Evolutionary conservation across 2,113 vertebrate species (phyloP).

Genomic region (Hylia prasina): DNA sequence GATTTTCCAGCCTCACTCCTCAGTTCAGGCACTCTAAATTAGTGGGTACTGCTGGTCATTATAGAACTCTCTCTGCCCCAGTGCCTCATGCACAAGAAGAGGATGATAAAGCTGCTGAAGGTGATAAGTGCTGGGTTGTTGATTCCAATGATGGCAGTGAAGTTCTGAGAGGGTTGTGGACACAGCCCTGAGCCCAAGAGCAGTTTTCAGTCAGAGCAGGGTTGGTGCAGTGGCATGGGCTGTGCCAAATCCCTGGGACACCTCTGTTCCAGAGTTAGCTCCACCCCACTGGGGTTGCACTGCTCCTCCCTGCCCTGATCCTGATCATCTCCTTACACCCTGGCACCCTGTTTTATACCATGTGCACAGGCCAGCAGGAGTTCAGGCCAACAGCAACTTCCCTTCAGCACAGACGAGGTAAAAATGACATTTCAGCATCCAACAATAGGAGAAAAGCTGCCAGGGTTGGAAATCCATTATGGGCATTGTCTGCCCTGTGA

Average conservation of each 20-base stretch:
- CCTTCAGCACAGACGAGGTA: neutral
- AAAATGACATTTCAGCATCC: neutral
- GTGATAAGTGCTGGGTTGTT: neutral
- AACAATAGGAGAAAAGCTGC: neutral
- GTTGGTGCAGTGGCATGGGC: neutral
- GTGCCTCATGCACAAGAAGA: neutral
- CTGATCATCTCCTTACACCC: neutral
- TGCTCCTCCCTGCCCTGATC: neutral
- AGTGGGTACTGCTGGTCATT: neutral
- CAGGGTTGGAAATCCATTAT: neutral
- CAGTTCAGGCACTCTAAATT: neutral
- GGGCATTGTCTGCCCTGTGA: neutral
- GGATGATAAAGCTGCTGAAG: neutral
- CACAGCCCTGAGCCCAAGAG: neutral
- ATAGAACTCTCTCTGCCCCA: accelerated
- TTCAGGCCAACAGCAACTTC: neutral
- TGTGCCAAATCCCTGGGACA: neutral
- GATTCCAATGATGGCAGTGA: neutral
- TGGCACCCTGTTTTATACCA: neutral
- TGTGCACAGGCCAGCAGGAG: neutral
- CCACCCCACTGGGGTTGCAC: accelerated
- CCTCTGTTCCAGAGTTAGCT: neutral
- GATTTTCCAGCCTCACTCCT: neutral
- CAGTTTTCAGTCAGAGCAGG: neutral
- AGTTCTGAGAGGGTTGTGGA: neutral